These are phyloP conservation scores for Chrysolina americana DNA, from an alignment of 2,888 invertebrate genomes.

Conservation along the genomic window DNA sequence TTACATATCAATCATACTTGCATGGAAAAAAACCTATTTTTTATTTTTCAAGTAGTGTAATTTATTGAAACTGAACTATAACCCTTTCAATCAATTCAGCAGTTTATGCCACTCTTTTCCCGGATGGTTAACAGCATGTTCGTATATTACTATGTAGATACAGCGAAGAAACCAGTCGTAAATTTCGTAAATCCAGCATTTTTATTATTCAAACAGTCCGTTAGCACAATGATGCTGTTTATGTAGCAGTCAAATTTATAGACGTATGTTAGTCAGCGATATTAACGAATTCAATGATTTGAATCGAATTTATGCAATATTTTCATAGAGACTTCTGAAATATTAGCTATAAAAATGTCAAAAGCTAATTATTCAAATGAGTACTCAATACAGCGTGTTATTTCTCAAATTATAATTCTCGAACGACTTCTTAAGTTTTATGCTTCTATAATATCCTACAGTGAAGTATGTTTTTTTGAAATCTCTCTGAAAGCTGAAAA, in stretches of 20 bases:
- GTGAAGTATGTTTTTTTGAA: no score
- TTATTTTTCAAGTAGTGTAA: no score
- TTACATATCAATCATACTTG: no score
- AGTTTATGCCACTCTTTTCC: neutral
- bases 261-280: conserved; percentile 20
- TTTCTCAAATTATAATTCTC: neutral
- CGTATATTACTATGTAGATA: neutral
- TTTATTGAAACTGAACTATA: no score
- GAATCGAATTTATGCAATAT: conserved; percentile 7
- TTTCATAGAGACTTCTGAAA: conserved; percentile 9
- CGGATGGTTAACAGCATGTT: neutral
- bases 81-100: no score
- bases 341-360: conserved; percentile 15
- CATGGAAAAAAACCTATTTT: no score
- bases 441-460: no score
- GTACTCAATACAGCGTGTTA: neutral
- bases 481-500: no score
- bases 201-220: conserved; percentile 16
- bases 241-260: conserved; percentile 20
- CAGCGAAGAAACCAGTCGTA: neutral
- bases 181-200: neutral
- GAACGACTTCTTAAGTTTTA: neutral
- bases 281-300: conserved; percentile 21
- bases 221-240: conserved; percentile 23
- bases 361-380: neutral